These are phyloP conservation scores for Drosophila atripex DNA, from an alignment of 2,888 invertebrate species.

Conservation along the genomic window DNA sequence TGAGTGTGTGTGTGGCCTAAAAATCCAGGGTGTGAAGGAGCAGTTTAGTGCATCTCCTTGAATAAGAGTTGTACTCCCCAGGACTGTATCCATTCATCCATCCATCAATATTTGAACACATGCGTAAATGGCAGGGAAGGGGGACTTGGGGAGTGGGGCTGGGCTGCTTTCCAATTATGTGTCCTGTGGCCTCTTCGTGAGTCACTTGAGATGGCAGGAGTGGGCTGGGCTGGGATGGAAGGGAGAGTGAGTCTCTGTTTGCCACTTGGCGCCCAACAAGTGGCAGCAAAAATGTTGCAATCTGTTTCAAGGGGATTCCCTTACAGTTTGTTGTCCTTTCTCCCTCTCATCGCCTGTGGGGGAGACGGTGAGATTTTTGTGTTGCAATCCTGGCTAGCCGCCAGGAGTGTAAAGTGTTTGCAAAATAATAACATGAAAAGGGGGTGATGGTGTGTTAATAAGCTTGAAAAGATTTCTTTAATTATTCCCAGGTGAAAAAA, in stretches of 20 bases:
- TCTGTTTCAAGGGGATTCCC: conserved; percentile 3
- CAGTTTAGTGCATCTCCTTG: conserved; percentile 21
- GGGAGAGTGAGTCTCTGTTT: conserved; percentile 8
- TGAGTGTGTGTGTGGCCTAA: conserved; percentile 14
- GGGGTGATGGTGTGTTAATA: conserved; percentile 5
- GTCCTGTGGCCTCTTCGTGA: conserved; percentile 6
- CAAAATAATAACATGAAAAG: background rate
- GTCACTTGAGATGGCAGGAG: conserved; percentile 5
- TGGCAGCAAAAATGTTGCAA: conserved; percentile 27
- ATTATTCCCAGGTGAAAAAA: conserved; percentile 50
- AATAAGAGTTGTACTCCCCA: conserved; percentile 1
- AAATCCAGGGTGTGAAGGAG: background rate
- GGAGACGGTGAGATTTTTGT: background rate
- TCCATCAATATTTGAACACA: conserved; percentile 34
- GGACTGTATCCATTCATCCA: conserved; percentile 2
- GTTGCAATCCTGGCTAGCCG: conserved; percentile 3
- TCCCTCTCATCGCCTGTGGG: background rate
- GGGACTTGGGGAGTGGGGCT: background rate
- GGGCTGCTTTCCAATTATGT: conserved; percentile 21
- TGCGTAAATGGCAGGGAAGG: background rate
- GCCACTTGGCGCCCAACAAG: conserved; percentile 37
- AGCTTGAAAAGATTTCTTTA: conserved; percentile 63
- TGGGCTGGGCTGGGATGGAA: background rate
- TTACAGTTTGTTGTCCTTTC: background rate
- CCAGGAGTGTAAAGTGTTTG: background rate